These are phyloP conservation scores for Zeus faber DNA, from an alignment of 2,113 vertebrate genomes.

Conservation along the genomic window DNA sequence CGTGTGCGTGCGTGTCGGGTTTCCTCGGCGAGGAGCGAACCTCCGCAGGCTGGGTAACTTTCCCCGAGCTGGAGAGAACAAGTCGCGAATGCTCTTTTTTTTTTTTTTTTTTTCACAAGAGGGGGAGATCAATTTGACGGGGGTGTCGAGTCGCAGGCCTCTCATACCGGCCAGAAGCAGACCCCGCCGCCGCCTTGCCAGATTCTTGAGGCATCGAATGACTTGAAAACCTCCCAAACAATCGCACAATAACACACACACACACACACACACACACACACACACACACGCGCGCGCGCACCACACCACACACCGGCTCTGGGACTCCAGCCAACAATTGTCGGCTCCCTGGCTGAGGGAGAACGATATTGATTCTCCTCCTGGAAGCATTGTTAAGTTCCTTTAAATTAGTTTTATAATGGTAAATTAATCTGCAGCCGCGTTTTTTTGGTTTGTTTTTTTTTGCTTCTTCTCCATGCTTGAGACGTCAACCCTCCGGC, in stretches of 20 bases:
- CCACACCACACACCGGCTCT: slow-evolving; percentile 21
- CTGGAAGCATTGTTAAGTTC: slow-evolving; percentile 35
- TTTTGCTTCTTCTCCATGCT: background rate
- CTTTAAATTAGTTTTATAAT: slow-evolving; percentile 47
- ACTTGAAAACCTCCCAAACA: slow-evolving; percentile 52
- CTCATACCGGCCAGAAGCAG: slow-evolving; percentile 51
- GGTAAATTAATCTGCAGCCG: slow-evolving; percentile 11
- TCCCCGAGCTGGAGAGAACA: slow-evolving; percentile 43
- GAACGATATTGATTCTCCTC: slow-evolving; percentile 26
- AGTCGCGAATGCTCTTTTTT: slow-evolving; percentile 63
- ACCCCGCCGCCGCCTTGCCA: slow-evolving; percentile 41
- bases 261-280: slow-evolving; percentile 20
- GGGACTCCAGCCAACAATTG: slow-evolving; percentile 47
- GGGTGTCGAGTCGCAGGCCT: slow-evolving; percentile 58
- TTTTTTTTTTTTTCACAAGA: too few relatives aligned
- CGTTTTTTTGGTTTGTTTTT: background rate
- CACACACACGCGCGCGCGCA: slow-evolving; percentile 16
- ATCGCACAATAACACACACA: slow-evolving; percentile 38
- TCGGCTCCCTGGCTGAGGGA: slow-evolving; percentile 41
- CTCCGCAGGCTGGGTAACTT: slow-evolving; percentile 45
- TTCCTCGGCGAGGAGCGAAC: slow-evolving; percentile 29
- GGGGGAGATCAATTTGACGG: slow-evolving; percentile 50
- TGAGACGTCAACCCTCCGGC: slow-evolving; percentile 9
- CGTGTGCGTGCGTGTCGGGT: background rate
- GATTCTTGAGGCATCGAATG: slow-evolving; percentile 54